phyloP scores from a whole-genome alignment of 2,113 vertebrate species.

The Motacilla alba region DNA sequence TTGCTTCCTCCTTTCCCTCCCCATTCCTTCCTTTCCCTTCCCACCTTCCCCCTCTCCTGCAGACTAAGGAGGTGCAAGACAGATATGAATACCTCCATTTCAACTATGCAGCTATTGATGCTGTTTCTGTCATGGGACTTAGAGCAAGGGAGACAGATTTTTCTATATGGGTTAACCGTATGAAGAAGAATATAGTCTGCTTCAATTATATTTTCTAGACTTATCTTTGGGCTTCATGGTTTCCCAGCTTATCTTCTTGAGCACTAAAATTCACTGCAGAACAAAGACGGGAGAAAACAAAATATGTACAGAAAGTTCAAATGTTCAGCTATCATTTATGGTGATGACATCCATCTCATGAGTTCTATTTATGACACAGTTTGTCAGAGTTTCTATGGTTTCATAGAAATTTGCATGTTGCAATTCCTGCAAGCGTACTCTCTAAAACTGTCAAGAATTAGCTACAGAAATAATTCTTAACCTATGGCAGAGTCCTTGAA shows the following conservation, averaged over 20 bases:
- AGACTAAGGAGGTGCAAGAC: neutral
- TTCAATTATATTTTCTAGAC: neutral
- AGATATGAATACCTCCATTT: neutral
- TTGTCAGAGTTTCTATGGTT: slow-evolving; percentile 37
- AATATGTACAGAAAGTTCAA: neutral
- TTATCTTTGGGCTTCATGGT: neutral
- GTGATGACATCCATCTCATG: neutral
- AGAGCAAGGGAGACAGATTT: neutral
- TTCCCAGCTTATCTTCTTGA: neutral
- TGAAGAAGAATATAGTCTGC: neutral
- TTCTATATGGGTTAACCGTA: neutral
- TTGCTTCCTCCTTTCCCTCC: neutral
- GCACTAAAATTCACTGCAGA: neutral
- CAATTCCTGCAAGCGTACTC: neutral
- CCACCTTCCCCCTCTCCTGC: neutral
- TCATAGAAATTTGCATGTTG: neutral
- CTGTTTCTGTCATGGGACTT: neutral
- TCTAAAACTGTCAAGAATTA: neutral
- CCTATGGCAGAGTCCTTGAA: neutral
- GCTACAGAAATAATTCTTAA: neutral
- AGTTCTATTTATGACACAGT: neutral
- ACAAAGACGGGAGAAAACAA: neutral
- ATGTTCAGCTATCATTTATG: neutral
- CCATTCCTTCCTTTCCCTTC: neutral
- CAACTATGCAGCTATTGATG: neutral